Evolutionary conservation across 2,113 vertebrate genomes (phyloP), one percentile per base, ranked within the genome.

Genomic region (Muscicapa adusta): DNA sequence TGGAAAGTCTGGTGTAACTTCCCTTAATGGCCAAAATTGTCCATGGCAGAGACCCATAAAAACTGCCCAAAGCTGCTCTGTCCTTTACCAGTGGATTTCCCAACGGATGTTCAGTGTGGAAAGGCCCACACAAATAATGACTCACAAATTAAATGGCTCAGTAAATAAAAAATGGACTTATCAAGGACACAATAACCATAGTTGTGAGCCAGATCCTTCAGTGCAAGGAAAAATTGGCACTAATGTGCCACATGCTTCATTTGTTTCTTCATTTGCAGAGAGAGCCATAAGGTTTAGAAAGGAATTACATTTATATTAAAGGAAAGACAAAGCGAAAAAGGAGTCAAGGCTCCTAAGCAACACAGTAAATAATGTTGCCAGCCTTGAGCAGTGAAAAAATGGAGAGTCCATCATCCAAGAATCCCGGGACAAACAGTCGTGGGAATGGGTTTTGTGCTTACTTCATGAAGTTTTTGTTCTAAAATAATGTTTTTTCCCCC

Each of bases 231-330:
- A 81, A 74, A 92, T 60, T 93, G 94, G 88, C 83, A 56, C 79
- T 97, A 86, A 97, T 92, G 92, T 88, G 75, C 76, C 82, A 77
- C 95, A 96, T 54, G 96, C 79, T 94, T 94, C 88, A 80, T 96
- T 95, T 96, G 85, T 85, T 96, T 88, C 94, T 91, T 94, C 94
- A 93, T 96, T 96, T 96, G 90, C 90, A 88, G 72, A 86, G 63
- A 48, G 61, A 88, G 68, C 82, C 93, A 84, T 95, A 91, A 96
- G 88, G 75, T 93, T 95, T 88, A 74, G 87, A 82, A 86, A 97
- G 65, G 57, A 86, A 88, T 81, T 85, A 65, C 72, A 71, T 95
- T 96, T 97, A 74, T 93, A 94, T 94, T 74, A 90, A 80, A 47
- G n/a, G 62, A 85, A 84, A 83, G 47, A 84, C 94, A 95, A 93